phyloP scores from a whole-genome alignment of 2,797 vertebrate species.

The Phaenicophaeus curvirostris region DNA sequence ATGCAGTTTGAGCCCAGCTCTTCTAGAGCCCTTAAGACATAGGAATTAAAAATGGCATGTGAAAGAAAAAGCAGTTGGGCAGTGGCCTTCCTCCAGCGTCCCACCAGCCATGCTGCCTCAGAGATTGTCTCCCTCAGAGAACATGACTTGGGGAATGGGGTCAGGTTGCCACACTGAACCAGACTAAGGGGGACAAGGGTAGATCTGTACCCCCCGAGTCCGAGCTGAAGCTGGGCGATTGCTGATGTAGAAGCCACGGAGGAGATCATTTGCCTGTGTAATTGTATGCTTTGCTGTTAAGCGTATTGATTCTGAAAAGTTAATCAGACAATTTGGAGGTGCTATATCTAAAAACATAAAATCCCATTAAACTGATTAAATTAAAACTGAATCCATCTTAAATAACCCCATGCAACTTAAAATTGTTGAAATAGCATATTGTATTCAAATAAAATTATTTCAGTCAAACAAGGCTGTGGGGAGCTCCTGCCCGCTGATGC shows the following conservation, averaged over 20 bases:
- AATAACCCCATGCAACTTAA: constrained; percentile 68
- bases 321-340: constrained; percentile 72
- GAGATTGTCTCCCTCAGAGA: rapidly evolving
- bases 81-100: not conserved
- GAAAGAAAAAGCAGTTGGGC: rapidly evolving
- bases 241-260: not conserved
- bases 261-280: constrained; percentile 62
- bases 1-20: not conserved
- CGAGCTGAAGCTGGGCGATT: not conserved
- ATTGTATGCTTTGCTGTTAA: constrained; percentile 71
- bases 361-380: constrained; percentile 74
- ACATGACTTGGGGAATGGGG: rapidly evolving
- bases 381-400: constrained; percentile 69
- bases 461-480: constrained; percentile 52
- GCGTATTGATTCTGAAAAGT: constrained; percentile 72
- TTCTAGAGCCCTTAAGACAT: rapidly evolving
- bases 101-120: rapidly evolving
- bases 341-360: constrained; percentile 57
- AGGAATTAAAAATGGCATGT: rapidly evolving
- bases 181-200: not conserved
- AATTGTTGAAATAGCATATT: constrained; percentile 71
- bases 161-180: rapidly evolving
- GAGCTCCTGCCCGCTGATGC: not conserved
- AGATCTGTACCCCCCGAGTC: not conserved
- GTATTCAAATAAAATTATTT: constrained; percentile 75